Evolutionary conservation across 1,140 invertebrate genomes (phyloP), one percentile per base, ranked within the genome.

Genomic region (Nasonia giraulti): DNA sequence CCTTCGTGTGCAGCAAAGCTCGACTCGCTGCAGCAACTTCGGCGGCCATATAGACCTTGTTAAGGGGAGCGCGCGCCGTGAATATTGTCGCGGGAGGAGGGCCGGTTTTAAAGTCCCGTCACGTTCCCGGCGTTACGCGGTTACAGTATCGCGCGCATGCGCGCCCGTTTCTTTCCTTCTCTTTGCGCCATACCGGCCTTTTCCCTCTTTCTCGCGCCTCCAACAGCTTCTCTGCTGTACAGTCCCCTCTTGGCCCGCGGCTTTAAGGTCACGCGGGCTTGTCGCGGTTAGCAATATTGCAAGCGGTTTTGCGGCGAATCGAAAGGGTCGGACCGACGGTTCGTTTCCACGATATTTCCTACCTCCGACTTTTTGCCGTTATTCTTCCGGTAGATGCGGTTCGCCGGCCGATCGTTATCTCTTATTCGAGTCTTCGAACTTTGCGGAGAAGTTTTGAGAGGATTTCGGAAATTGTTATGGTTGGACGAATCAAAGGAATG

Each of bases 51-150:
- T 79, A 84, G 44, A 78, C 55, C 83, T 80, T 80, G 77, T 84
- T 80, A 75, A 80, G 17, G 40, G 68, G 66, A 33, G 12, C 37
- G 74, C 47, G 31, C 69, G 77, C 69, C 66, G 74, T 84, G 83
- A 84, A 84, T 84, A 84, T 84, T 47, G 83, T 62, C 74, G 3
- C 37, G 17, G 2, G 47, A 73, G 31, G 44, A 44, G 27, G 7
- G 71, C 20, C 20, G 40, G 27, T n/a, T 62, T 79, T 23, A 69
- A 37, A 84, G 69, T 80, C 71, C 31, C 55, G 69, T 80, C 83
- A 84, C 83, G 83, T 80, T 40, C 44, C 5, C 37, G 75, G 55
- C 78, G 77, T 84, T 84, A 80, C 83, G 83, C 78, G 83, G 83
- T 80, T 80, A 74, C 77, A 66, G 77, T 84, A 66, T 84, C 47